Base-by-base conservation (phyloP, 2,888 invertebrate species). In the Zonitis immaculata region DNA sequence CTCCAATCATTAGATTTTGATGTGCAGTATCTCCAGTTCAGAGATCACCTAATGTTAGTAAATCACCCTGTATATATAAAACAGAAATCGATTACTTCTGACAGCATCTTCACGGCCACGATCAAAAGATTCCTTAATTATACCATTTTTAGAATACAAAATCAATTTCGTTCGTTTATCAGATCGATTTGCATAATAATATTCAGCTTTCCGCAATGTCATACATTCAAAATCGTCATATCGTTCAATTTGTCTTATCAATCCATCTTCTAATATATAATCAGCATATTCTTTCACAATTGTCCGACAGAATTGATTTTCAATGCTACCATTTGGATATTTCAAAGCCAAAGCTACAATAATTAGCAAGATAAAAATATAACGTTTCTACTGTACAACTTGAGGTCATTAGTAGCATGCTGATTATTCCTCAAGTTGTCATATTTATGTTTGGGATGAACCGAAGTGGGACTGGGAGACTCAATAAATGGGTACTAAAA, bases 201-300 rank as follows among this genome's bases (percentile, higher is more conserved):
- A 84, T 66, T 83, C 85, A 0, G 83, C 68, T 0, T 69, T 56
- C n/a, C 68, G 63, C 5, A 77, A 67, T 9, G 72, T 63, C 0
- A 69, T 70, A 22, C 83, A 80, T 0, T 82, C 80, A 49, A 86
- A 84, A 67, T 88, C 85, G 0, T 78, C 75, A 61, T 79, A 88
- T 53, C 79, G 74, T 20, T 79, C 81, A 11, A 88, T 77, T 57
- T 84, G 79, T 59, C 83, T 80, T 0, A 87, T 77, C 30, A 91
- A 76, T 0, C 93, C 94, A 70, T 91, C 88, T 0, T 76, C 76
- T 66, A 87, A 82, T 0, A 83, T 80, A 65, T 92, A 93, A 0
- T 88, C 87, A 0, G 92, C 83, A 73, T 84, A 93, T 58, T 87
- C 83, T 71, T 93, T 89, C 6, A 90, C 77, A 32, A 88, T 77